Evolutionary conservation across 1,140 invertebrate species (phyloP), one percentile per base, ranked within the genome.

Genomic region (Trichomalopsis sarcophagae): DNA sequence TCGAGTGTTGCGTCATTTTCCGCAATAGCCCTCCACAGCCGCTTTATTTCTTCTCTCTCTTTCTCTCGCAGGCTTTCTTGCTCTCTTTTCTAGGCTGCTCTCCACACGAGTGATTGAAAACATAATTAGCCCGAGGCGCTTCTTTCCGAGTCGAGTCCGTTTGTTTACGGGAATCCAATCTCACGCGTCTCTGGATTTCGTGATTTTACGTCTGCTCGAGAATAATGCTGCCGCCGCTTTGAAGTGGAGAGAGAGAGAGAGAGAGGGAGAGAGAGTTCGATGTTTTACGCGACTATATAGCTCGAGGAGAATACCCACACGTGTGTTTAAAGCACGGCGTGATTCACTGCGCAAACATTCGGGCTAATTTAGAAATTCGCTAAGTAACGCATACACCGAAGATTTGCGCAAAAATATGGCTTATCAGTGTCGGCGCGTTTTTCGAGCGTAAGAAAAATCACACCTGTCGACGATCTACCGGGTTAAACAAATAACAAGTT

Each of bases 1-100:
- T 50, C 68, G 44, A 79, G 76, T 84, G 47, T 84, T 84, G 82
- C 76, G 47, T 84, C 76, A 84, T 84, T 84, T 79, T 79, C 77
- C 66, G 44, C 47, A 79, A 84, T 73, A 62, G 82, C 30, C 11
- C 36, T 33, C 17, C 33, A 40, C 73, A 11, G 21, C 17, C 6
- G 23, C 66, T 79, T 79, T 62, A 21, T 36, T 21, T 79, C 9
- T 36, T 21, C 17, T 77, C 44, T 7, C 44, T 36, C 33, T 36
- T 6, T 36, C 33, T 36, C 33, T 27, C 44, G 40, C 30, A 44
- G 11, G 9, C n/a, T 21, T 76, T 76, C 73, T 76, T 55, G 17
- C 74, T n/a, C 55, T 66, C 62, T 10, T 36, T 40, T n/a, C n/a
- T 40, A 9, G 40, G 40, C 40, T 44, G 40, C 40, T 10, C 40